Conservation (phyloP, 2,113 vertebrate species). For the Corythornis vintsioides region DNA sequence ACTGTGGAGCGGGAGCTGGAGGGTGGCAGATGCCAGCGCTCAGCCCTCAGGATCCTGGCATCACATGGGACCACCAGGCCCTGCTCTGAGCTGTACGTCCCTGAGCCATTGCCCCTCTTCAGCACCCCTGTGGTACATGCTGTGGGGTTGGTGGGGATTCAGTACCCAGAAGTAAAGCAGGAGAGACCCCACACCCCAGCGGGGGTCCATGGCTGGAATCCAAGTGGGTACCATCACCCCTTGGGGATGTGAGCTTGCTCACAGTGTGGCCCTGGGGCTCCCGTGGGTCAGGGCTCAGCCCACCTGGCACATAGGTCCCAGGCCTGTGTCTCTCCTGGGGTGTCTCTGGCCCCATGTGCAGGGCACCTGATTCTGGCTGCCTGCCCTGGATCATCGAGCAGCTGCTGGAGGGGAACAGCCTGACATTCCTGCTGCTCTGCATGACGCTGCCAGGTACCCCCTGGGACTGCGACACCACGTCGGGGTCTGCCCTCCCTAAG, state of each 20-base stretch:
- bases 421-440: slow-evolving; percentile 68
- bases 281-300: fast-evolving
- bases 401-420: slow-evolving; percentile 72
- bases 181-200: neutral
- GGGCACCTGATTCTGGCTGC: neutral
- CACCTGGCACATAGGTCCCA: fast-evolving
- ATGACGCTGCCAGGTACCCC: slow-evolving; percentile 69
- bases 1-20: slow-evolving; percentile 67
- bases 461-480: neutral
- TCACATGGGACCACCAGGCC: slow-evolving; percentile 56
- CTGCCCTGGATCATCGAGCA: slow-evolving; percentile 59
- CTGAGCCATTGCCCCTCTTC: fast-evolving
- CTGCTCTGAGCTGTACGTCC: slow-evolving; percentile 36
- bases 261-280: neutral
- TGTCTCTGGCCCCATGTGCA: slow-evolving; percentile 35
- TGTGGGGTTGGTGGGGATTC: fast-evolving
- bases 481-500: neutral
- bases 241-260: neutral
- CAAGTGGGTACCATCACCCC: neutral
- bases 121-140: fast-evolving
- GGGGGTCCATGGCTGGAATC: neutral
- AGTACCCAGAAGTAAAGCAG: neutral
- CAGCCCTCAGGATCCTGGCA: slow-evolving; percentile 77
- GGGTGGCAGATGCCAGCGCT: slow-evolving; percentile 16
- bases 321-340: neutral